Evolutionary conservation across 2,113 vertebrate genomes (phyloP).

Genomic region (Cyphomyrus discorhynchus): DNA sequence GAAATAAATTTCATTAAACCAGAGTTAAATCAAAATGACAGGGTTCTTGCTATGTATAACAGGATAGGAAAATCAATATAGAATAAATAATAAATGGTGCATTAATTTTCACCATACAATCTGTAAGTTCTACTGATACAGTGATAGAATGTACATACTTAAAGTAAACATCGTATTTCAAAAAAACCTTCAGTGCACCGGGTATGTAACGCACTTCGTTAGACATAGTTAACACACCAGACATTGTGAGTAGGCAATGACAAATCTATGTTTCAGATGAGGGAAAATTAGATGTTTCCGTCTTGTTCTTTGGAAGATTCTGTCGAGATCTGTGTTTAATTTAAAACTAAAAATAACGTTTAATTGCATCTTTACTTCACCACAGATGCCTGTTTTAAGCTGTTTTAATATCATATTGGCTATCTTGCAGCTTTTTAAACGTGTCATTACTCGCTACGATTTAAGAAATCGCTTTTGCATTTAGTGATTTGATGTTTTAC

Average conservation of each 20-base stretch:
- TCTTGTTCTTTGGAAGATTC: not conserved
- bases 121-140: not conserved
- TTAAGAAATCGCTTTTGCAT: not conserved
- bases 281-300: not conserved
- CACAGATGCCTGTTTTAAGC: not conserved
- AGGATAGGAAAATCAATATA: not conserved
- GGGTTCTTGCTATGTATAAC: not conserved
- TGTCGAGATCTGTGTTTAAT: not conserved
- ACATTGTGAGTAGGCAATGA: not conserved
- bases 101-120: not conserved
- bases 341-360: not conserved
- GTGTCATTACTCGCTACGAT: not conserved
- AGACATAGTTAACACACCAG: not conserved
- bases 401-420: not conserved
- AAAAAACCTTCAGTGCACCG: not conserved
- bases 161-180: not conserved
- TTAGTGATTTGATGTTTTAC: not conserved
- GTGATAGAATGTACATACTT: not conserved
- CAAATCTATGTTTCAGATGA: not conserved
- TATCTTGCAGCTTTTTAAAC: not conserved
- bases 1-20: not conserved
- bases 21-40: not conserved
- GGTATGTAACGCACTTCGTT: not conserved
- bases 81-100: not conserved
- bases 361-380: not conserved